Percentiles rank a stretch among this genome's conserved stretches.
These are phyloP conservation scores for Perizoma affinitatum DNA, from an alignment of 2,888 invertebrate genomes.

Conservation along the genomic window DNA sequence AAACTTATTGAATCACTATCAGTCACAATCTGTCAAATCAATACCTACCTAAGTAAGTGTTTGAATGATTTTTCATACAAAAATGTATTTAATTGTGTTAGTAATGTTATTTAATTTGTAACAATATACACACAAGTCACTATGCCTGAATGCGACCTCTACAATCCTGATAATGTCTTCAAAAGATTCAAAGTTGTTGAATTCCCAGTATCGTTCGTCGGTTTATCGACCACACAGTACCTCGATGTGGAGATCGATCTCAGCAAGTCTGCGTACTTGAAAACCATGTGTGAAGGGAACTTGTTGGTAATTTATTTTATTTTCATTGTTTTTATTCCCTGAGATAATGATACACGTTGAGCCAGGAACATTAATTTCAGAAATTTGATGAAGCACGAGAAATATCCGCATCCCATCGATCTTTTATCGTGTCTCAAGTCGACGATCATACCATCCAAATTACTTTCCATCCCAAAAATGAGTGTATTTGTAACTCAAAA, in stretches of 20 bases:
- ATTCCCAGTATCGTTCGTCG: constrained; percentile 70
- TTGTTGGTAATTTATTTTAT: constrained; percentile 56
- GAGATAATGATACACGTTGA: constrained; percentile 4
- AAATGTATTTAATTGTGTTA: constrained; percentile 6
- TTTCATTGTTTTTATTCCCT: constrained; percentile 4
- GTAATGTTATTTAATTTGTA: constrained; percentile 11
- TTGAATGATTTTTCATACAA: constrained; percentile 12
- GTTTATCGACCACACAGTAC: constrained; percentile 56
- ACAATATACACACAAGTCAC: constrained; percentile 1
- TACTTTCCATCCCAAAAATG: constrained; percentile 65
- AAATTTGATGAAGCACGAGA: constrained; percentile 71
- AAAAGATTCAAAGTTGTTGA: constrained; percentile 67
- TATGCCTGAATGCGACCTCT: constrained; percentile 52
- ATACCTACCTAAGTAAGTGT: not conserved
- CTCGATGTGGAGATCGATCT: constrained; percentile 66
- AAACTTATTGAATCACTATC: too few species aligned
- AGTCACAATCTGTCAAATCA: not conserved
- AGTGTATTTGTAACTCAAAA: constrained; percentile 69
- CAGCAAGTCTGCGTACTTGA: constrained; percentile 62
- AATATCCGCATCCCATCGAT: constrained; percentile 74
- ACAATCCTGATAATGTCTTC: constrained; percentile 66
- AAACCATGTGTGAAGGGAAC: constrained; percentile 63
- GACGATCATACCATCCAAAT: constrained; percentile 57
- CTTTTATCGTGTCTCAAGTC: constrained; percentile 56
- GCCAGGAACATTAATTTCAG: constrained; percentile 48